These are phyloP conservation scores for Centrocercus urophasianus DNA, from an alignment of 2,113 vertebrate species.

Conservation along the genomic window DNA sequence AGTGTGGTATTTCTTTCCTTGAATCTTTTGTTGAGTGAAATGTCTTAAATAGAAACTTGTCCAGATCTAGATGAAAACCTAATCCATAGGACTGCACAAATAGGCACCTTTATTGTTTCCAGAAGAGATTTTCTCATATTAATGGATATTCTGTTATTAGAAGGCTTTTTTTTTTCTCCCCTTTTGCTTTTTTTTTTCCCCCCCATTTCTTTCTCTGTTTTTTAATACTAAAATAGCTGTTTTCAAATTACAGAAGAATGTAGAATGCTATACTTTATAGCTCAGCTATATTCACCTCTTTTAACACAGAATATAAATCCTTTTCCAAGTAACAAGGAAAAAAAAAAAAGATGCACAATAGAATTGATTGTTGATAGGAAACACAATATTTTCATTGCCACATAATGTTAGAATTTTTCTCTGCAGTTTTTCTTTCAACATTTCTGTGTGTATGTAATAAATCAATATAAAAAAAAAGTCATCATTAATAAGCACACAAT, in stretches of 20 bases:
- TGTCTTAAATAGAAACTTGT: conserved; percentile 7
- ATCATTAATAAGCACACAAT: neutral
- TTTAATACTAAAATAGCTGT: neutral
- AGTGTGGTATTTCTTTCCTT: neutral
- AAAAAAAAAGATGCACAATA: neutral
- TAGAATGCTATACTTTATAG: conserved; percentile 28
- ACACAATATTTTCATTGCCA: neutral
- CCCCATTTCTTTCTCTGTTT: neutral
- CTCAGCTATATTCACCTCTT: neutral
- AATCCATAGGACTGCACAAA: neutral
- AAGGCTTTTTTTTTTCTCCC: neutral
- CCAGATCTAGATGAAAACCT: conserved; percentile 32
- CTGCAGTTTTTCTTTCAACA: neutral
- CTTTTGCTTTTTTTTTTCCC: neutral
- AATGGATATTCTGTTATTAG: conserved; percentile 51
- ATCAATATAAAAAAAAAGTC: neutral
- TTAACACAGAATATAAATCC: neutral
- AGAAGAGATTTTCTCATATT: conserved; percentile 26
- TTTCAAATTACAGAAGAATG: conserved; percentile 11
- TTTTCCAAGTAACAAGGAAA: neutral
- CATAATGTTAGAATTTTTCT: neutral
- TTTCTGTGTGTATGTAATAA: accelerated
- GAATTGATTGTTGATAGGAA: neutral
- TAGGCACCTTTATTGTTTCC: conserved; percentile 63
- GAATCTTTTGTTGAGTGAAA: conserved; percentile 20